phyloP scores from a whole-genome alignment of 2,797 vertebrate genomes.

The Myotis vivesi region DNA sequence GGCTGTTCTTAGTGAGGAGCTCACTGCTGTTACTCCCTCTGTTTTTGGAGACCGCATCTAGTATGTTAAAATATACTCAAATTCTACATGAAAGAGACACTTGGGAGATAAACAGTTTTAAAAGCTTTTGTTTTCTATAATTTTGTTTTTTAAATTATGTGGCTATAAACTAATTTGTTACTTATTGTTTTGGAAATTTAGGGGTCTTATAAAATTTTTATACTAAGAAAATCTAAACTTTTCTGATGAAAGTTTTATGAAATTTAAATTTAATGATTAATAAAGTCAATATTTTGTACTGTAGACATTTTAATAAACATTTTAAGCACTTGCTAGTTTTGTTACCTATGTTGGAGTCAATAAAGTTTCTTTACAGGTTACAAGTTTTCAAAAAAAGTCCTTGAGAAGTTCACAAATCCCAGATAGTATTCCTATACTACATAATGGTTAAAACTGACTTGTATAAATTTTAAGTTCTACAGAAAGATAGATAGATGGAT shows the following conservation, averaged over 20 bases:
- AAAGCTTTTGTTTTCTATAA: neutral
- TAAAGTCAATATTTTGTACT: neutral
- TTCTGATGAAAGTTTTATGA: neutral
- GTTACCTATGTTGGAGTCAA: neutral
- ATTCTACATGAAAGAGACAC: conserved; percentile 23
- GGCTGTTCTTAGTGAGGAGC: neutral
- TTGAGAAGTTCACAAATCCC: neutral
- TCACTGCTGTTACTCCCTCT: neutral
- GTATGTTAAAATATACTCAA: neutral
- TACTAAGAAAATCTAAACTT: neutral
- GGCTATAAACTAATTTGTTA: neutral
- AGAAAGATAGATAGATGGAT: neutral
- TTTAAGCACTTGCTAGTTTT: neutral
- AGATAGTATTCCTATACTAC: neutral
- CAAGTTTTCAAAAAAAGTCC: neutral
- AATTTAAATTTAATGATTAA: neutral
- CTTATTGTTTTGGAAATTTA: conserved; percentile 8
- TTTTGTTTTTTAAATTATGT: neutral
- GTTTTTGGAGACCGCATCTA: neutral
- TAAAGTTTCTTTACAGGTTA: neutral
- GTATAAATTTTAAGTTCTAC: neutral
- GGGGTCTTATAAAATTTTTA: neutral
- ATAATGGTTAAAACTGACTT: neutral
- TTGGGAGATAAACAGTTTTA: neutral
- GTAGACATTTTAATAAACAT: neutral